Evolutionary conservation across 64 coral and sea anemone species (phyloP), one percentile per base, ranked within the genome.

Genomic region (Stylophora pistillata): DNA sequence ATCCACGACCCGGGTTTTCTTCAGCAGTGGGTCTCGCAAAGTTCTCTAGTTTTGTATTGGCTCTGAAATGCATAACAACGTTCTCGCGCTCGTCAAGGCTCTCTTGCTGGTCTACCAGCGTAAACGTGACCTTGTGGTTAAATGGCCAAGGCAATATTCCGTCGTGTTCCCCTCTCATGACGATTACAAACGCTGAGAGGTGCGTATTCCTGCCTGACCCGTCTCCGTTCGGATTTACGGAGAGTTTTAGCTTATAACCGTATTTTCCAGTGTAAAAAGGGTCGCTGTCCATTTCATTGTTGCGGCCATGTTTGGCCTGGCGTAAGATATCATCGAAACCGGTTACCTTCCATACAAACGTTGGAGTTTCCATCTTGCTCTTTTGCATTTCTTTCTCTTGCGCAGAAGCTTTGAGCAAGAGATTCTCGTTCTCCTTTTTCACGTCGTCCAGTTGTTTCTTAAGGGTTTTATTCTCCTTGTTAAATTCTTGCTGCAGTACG

Each of bases 151-250:
- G 15, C 29, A 86, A 71, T 41, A 87, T 53, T 10, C 57, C 90
- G 54, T 92, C 90, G 55, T 80, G 87, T 21, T 92, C 90, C 56
- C 90, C 90, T 37, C 73, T 86, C 90, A 92, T 86, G 11, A 92
- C 74, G 17, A 87, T 78, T 13, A 92, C 85, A 66, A 92, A 92
- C 11, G 69, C 72, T 10, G 90, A 92, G 28, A 92, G 18, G 58
- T 92, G 84, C 1, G 83, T 72, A 28, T 78, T 78, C 65, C 87
- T 87, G 6, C 90, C 90, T 68, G 76, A 86, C 2, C 82, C 83
- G 56, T 86, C 82, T 2, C 90, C 90, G 70, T 92, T 92, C 1
- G 82, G 72, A 18, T 92, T 86, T 4, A 92, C 60, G 16, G 75
- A 77, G 0, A 76, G n/a, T 68, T 78, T 60, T 27, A 92, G 41